These are phyloP conservation scores for Ptychobarbus kaznakovi DNA, from an alignment of 2,797 vertebrate species.

Conservation along the genomic window DNA sequence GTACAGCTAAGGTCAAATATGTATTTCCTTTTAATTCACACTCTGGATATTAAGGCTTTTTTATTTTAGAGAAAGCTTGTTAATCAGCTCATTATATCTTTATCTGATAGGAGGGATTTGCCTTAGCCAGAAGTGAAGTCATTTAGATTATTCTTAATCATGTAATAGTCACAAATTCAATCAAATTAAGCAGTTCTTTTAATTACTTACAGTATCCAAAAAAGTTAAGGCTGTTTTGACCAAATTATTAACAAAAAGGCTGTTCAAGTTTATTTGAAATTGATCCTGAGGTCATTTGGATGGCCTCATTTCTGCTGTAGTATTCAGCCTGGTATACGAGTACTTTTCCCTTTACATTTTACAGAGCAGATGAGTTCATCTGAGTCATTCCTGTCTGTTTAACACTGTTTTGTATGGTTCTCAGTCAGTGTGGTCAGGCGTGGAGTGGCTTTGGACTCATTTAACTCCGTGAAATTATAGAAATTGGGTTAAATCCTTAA, in stretches of 20 bases:
- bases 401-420: not conserved
- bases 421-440: conserved; percentile 23
- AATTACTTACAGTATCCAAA: conserved; percentile 53
- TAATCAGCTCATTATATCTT: conserved; percentile 54
- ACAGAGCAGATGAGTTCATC: not conserved
- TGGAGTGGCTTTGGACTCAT: conserved; percentile 35
- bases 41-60: conserved; percentile 7
- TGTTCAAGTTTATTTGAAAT: not conserved
- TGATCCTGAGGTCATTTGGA: conserved; percentile 9
- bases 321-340: not conserved
- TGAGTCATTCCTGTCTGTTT: conserved; percentile 17
- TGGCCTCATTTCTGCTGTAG: not conserved
- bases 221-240: conserved; percentile 20
- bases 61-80: conserved; percentile 36
- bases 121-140: conserved; percentile 50
- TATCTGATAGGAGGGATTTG: conserved; percentile 41
- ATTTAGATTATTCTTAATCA: conserved; percentile 47
- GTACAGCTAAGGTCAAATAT: conserved; percentile 12
- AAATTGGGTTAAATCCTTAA: conserved; percentile 53
- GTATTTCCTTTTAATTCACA: conserved; percentile 4
- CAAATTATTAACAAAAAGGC: conserved; percentile 18
- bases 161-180: conserved; percentile 53
- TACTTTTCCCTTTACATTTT: not conserved
- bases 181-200: conserved; percentile 47
- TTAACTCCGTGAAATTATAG: conserved; percentile 29